Evolutionary conservation across 30 jellyfish, hydroid and myxozoan species (phyloP).

Genomic region (Chironex yamaguchii): DNA sequence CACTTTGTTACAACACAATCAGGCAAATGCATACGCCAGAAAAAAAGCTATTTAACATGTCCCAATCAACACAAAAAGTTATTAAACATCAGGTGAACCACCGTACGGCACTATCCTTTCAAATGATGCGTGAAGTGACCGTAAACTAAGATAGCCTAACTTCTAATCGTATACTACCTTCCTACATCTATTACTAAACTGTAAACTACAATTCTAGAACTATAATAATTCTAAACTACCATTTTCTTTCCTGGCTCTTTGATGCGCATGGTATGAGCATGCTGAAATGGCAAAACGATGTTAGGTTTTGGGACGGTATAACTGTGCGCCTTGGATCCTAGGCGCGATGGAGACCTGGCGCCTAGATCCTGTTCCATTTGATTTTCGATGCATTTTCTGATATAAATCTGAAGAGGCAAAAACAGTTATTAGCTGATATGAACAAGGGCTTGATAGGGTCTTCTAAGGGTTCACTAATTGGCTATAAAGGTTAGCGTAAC

Average conservation of each 20-base stretch:
- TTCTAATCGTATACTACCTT: too few species aligned
- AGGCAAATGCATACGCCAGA: too few species aligned
- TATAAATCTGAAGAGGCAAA: constrained; percentile 62
- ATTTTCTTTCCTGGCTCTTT: constrained; percentile 19
- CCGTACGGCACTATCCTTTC: too few species aligned
- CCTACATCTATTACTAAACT: too few species aligned
- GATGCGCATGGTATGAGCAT: constrained; percentile 14
- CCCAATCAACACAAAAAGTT: too few species aligned
- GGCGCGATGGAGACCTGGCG: constrained; percentile 49
- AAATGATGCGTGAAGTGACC: too few species aligned
- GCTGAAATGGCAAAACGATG: constrained; percentile 63
- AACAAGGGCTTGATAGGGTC: not conserved
- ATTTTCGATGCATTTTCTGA: constrained; percentile 75
- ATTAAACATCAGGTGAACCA: too few species aligned
- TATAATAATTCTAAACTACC: constrained; percentile 16
- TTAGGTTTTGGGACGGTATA: constrained; percentile 72
- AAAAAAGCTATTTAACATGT: too few species aligned
- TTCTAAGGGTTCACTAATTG: not conserved
- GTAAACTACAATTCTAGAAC: too few species aligned
- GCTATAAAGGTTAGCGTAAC: not conserved
- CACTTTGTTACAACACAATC: too few species aligned
- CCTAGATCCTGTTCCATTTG: constrained; percentile 10
- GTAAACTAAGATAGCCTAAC: too few species aligned
- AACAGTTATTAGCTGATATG: not conserved
- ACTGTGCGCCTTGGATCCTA: constrained; percentile 7